Base-by-base conservation (phyloP, 2,797 vertebrate genomes). In the Picus viridis region DNA sequence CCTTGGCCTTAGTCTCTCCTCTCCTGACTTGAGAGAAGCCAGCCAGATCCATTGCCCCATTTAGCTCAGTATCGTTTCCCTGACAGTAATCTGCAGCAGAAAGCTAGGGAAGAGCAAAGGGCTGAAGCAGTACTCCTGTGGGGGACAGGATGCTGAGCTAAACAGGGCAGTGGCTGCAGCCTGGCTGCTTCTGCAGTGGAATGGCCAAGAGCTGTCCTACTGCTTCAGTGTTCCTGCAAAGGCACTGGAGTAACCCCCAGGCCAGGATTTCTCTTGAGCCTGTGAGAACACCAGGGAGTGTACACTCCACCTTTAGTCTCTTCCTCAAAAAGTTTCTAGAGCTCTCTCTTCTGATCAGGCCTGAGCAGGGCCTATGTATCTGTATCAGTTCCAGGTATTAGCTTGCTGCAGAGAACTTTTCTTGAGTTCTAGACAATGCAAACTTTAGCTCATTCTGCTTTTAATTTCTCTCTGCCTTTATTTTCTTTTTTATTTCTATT, bases 11-110 rank as follows among this genome's bases (percentile, higher is more conserved):
- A 53, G 43, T 39, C 43, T n/a, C 45, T 83, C 12, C 26, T 13
- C 30, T 71, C 23, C 41, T 64, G 12, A 1, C 1, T 0, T 18
- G 36, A 56, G 73, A 91, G 68, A 57, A 74, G 16, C 22, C 49
- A 83, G 18, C n/a, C 4, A 0, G 26, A 64, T 61, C 68, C 19
- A 1, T 23, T 67, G 27, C 19, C 32, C 24, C 0, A 0, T 19
- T 53, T 7, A 75, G 29, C 19, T 78, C 29, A 0, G 0, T 53
- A 3, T 34, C 43, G 6, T 24, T 2, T 68, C 34, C 47, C 39
- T 81, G 51, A 16, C 16, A 59, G 49, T 12, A 3, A 4, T 17
- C 34, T 41, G 56, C 47, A 56, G 61, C 43, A 71, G 65, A 64
- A 58, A 27, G 54, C 6, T 63, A 1, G 5, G 20, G 49, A 70